Conservation (phyloP, 1,140 invertebrate genomes). For the Cotesia vestalis region DNA sequence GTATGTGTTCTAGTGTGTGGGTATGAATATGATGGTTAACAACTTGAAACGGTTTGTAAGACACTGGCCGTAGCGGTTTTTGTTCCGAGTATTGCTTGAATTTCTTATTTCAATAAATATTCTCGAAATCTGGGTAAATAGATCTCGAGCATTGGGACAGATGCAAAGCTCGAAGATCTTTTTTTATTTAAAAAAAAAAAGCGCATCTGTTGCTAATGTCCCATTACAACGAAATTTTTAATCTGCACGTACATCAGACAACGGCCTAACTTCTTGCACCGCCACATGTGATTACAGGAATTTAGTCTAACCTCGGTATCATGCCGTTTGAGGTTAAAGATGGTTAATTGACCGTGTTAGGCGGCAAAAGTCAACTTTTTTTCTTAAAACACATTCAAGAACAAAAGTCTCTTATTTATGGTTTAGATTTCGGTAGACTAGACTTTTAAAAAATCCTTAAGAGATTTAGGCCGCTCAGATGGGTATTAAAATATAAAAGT, state of each 20-base stretch:
- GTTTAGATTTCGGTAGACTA: too few species aligned
- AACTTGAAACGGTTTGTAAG: conserved; percentile 15
- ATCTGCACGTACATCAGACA: background rate
- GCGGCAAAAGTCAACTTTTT: too few species aligned
- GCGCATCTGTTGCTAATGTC: conserved; percentile 15
- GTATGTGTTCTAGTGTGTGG: background rate
- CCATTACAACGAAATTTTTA: conserved; percentile 18
- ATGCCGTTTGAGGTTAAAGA: background rate
- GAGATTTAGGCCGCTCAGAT: too few species aligned
- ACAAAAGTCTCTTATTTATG: too few species aligned
- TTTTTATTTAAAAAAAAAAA: background rate
- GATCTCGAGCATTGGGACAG: conserved; percentile 36
- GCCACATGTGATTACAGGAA: conserved; percentile 17
- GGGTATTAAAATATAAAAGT: too few species aligned
- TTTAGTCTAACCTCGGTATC: background rate
- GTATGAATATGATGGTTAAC: background rate
- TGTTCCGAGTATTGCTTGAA: background rate
- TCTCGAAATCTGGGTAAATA: conserved; percentile 37
- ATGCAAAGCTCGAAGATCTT: background rate
- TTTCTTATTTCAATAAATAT: background rate
- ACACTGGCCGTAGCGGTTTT: conserved; percentile 19
- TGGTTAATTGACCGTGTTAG: conserved; percentile 6
- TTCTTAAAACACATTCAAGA: too few species aligned
- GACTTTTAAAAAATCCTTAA: too few species aligned
- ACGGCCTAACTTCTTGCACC: background rate